These are phyloP conservation scores for Polydesmus complanatus DNA, from an alignment of 2,888 invertebrate genomes.

Conservation along the genomic window DNA sequence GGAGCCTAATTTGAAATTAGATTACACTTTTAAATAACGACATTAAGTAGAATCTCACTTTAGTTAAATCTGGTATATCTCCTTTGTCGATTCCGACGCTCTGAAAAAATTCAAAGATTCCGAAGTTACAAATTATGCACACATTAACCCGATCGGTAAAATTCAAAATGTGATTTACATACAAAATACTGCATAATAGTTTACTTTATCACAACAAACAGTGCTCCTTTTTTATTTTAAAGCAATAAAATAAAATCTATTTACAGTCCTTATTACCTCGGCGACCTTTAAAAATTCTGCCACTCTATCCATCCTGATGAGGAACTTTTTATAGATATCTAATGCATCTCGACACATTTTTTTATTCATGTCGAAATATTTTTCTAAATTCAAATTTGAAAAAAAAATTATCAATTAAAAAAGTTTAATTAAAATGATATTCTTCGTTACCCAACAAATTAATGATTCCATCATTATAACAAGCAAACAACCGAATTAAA, in stretches of 20 bases:
- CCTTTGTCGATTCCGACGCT: constrained; percentile 97
- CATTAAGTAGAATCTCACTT: constrained; percentile 37
- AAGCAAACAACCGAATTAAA: constrained; percentile 95
- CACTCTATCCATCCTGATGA: constrained; percentile 95
- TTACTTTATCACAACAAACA: no score
- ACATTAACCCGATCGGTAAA: no score
- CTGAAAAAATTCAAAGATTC: constrained; percentile 28
- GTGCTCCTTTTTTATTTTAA: no score
- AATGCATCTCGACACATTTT: constrained; percentile 95
- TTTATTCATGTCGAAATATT: constrained; percentile 99
- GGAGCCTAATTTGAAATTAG: constrained; percentile 49
- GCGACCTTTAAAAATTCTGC: constrained; percentile 83
- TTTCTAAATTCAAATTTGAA: constrained; percentile 46
- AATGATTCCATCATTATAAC: constrained; percentile 99
- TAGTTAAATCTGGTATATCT: constrained; percentile 94
- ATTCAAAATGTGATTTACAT: no score
- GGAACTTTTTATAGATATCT: constrained; percentile 96
- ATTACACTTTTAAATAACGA: background rate
- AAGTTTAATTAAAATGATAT: no score
- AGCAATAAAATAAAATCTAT: no score
- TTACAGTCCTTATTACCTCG: constrained; percentile 33
- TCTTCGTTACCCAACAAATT: constrained; percentile 61
- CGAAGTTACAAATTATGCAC: no score
- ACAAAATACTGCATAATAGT: no score
- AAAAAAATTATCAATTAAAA: no score